A percentile compares a stretch with the other conserved stretches of the same genome.
Conservation (phyloP, 64 coral and sea anemone genomes). For the Catalaphyllia jardinei region DNA sequence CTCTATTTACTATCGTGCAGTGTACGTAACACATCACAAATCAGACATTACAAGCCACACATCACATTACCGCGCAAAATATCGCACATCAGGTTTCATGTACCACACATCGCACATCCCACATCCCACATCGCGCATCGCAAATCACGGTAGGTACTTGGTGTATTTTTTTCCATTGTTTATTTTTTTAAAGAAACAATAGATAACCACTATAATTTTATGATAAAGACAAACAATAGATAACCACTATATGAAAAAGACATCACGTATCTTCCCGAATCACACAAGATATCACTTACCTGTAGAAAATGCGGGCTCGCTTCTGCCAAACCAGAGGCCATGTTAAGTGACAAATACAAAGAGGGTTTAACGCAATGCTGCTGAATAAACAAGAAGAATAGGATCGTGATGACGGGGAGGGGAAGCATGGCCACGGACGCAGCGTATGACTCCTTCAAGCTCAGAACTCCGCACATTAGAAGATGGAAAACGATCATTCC, state of each 20-base stretch:
- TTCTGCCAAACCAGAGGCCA: slow-evolving; percentile 27
- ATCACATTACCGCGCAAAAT: background rate
- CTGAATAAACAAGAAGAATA: slow-evolving; percentile 61
- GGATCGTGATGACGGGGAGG: slow-evolving; percentile 50
- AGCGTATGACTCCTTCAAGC: slow-evolving; percentile 46
- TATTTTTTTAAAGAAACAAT: too few relatives aligned
- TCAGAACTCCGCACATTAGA: slow-evolving; percentile 68
- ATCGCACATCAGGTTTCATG: background rate
- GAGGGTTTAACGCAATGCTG: slow-evolving; percentile 26
- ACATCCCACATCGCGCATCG: too few relatives aligned
- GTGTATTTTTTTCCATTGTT: too few relatives aligned
- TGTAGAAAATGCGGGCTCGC: slow-evolving; percentile 55
- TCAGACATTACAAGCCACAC: background rate
- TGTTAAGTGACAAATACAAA: slow-evolving; percentile 43
- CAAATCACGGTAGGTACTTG: too few relatives aligned
- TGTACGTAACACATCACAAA: too few relatives aligned
- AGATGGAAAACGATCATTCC: slow-evolving; percentile 73
- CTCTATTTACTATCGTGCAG: too few relatives aligned
- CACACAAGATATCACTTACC: background rate
- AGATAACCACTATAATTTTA: too few relatives aligned
- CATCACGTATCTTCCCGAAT: too few relatives aligned
- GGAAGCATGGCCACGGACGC: slow-evolving; percentile 51
- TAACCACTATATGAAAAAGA: too few relatives aligned
- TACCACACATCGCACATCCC: background rate
- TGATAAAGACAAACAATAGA: too few relatives aligned